These are phyloP conservation scores for Chromoteleia sp. DNA, from an alignment of 2,888 invertebrate genomes.

Conservation along the genomic window DNA sequence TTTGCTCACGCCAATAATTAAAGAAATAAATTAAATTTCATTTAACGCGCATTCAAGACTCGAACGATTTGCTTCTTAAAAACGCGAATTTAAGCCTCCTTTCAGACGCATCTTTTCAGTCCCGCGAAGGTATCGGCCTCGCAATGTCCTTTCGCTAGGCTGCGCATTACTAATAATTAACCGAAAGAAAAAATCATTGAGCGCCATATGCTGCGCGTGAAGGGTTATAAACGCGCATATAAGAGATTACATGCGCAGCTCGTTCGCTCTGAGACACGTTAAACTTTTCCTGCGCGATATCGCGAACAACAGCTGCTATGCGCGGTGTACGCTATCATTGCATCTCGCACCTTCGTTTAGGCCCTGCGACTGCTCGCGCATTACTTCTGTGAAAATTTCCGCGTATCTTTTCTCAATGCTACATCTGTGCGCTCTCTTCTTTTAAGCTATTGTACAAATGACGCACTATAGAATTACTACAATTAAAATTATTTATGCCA, in stretches of 20 bases:
- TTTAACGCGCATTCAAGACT: constrained; percentile 30
- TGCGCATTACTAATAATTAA: constrained; percentile 81
- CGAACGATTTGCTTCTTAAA: constrained; percentile 13
- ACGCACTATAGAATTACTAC: constrained; percentile 42
- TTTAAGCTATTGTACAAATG: constrained; percentile 48
- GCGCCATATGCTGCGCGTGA: constrained; percentile 82
- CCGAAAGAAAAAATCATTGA: constrained; percentile 79
- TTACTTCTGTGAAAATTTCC: constrained; percentile 67
- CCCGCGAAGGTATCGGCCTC: constrained; percentile 32
- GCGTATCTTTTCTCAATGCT: constrained; percentile 56
- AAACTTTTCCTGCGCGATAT: constrained; percentile 79
- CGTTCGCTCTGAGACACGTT: constrained; percentile 75
- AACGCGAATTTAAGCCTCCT: constrained; percentile 24
- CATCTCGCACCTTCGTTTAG: constrained; percentile 71
- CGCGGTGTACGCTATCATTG: constrained; percentile 76
- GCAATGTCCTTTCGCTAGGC: constrained; percentile 74
- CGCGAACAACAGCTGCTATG: constrained; percentile 83
- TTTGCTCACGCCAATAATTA: constrained; percentile 50
- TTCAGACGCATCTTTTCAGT: constrained; percentile 28
- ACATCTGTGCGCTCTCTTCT: constrained; percentile 59
- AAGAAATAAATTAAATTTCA: constrained; percentile 56
- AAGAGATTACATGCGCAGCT: constrained; percentile 73
- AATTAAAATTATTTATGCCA: constrained; percentile 57
- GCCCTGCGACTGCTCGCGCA: constrained; percentile 34
- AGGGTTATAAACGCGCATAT: constrained; percentile 74